Conservation (phyloP, 2,113 vertebrate genomes). For the Istiophorus platypterus region DNA sequence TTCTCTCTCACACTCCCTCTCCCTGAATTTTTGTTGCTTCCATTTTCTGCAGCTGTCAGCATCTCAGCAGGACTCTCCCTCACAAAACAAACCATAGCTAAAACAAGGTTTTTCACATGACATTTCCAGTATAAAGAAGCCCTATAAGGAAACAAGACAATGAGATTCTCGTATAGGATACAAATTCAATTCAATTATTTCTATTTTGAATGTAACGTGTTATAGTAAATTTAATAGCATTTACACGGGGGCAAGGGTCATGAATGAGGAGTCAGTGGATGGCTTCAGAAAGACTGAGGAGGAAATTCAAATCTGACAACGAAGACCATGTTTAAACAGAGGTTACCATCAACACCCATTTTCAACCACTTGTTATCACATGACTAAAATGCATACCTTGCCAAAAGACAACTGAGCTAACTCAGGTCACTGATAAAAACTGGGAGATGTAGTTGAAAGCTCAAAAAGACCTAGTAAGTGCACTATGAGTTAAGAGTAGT, state of each 20-base stretch:
- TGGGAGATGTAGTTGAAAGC: no score
- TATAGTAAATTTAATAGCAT: neutral
- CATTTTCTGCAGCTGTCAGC: conserved; percentile 43
- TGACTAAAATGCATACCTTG: no score
- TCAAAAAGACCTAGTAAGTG: no score
- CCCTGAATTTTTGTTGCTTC: neutral
- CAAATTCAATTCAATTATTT: neutral
- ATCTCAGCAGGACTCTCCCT: conserved; percentile 26
- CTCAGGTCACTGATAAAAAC: no score
- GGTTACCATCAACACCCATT: neutral
- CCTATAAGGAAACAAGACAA: neutral
- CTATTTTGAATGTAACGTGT: neutral
- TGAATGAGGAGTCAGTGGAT: no score
- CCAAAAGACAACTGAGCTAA: no score
- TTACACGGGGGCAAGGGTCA: no score
- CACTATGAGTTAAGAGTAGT: no score
- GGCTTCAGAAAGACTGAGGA: no score
- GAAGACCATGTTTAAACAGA: neutral
- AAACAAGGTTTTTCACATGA: neutral
- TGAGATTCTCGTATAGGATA: neutral
- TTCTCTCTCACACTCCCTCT: neutral
- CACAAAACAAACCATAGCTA: conserved; percentile 20
- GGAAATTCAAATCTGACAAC: neutral
- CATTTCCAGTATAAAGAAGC: neutral
- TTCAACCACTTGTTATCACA: no score